phyloP scores from a whole-genome alignment of 2,113 vertebrate species.

The Beaufortia kweichowensis region DNA sequence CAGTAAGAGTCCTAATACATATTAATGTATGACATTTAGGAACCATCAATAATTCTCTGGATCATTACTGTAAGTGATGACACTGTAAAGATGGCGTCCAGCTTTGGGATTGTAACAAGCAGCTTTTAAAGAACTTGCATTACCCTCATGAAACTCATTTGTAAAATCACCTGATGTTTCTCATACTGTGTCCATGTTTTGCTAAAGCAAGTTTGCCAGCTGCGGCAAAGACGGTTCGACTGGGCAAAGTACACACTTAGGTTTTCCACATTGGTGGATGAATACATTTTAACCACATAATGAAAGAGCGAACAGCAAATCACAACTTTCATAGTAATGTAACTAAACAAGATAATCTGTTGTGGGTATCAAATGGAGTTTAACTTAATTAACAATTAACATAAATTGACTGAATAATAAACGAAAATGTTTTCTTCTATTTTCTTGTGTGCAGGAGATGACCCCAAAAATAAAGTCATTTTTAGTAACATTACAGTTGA shows the following conservation, averaged over 20 bases:
- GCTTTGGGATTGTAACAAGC: background rate
- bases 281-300: constrained; percentile 63
- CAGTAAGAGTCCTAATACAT: background rate
- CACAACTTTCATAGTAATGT: constrained; percentile 55
- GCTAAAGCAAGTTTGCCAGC: background rate
- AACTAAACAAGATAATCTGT: constrained; percentile 43
- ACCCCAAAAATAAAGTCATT: background rate
- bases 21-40: constrained; percentile 1
- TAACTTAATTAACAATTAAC: background rate
- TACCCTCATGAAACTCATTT: background rate
- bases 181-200: background rate
- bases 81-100: background rate
- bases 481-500: constrained; percentile 8
- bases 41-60: constrained; percentile 1
- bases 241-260: constrained; percentile 47
- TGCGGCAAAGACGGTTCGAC: constrained; percentile 36
- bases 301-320: constrained; percentile 44
- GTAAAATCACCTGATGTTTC: background rate
- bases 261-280: constrained; percentile 55
- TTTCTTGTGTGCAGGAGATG: background rate
- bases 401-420: background rate
- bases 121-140: background rate
- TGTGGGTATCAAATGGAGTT: constrained; percentile 49
- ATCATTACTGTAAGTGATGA: background rate
- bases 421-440: background rate